Evolutionary conservation across 2,888 invertebrate genomes (phyloP).

Genomic region (Cantharis nigra): DNA sequence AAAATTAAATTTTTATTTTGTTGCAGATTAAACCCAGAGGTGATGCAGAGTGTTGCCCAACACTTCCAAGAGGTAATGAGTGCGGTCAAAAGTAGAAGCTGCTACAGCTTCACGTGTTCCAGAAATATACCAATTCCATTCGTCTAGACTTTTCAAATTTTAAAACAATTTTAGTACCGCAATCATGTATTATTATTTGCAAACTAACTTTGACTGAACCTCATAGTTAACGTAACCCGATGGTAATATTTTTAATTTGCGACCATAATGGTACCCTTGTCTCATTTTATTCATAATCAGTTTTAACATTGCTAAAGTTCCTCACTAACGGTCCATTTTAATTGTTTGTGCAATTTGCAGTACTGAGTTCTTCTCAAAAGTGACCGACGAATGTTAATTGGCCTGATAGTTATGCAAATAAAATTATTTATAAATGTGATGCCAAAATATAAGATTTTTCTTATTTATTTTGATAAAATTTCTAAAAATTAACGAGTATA

Average conservation of each 20-base stretch:
- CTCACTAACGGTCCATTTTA: not conserved
- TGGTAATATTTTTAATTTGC: not conserved
- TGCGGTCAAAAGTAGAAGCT: slow-evolving; percentile 71
- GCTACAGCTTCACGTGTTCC: slow-evolving; percentile 66
- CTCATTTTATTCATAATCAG: not conserved
- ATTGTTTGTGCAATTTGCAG: not conserved
- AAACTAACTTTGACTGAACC: not conserved
- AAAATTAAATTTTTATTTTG: not conserved
- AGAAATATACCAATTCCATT: slow-evolving; percentile 45
- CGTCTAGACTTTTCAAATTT: slow-evolving; percentile 20
- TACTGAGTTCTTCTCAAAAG: not conserved
- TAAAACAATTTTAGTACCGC: not conserved
- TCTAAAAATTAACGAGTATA: not conserved
- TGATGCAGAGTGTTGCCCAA: slow-evolving; percentile 63
- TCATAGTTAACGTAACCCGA: not conserved
- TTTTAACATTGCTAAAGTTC: not conserved
- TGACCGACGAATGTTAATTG: not conserved
- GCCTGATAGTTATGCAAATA: not conserved
- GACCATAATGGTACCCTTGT: not conserved
- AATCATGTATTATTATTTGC: not conserved
- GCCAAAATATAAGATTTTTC: not conserved
- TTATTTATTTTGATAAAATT: not conserved
- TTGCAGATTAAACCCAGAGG: slow-evolving; percentile 68
- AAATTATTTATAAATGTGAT: not conserved
- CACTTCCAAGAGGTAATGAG: slow-evolving; percentile 77